These are phyloP conservation scores for Aldabrachelys gigantea DNA, from an alignment of 2,113 vertebrate genomes.

Conservation along the genomic window DNA sequence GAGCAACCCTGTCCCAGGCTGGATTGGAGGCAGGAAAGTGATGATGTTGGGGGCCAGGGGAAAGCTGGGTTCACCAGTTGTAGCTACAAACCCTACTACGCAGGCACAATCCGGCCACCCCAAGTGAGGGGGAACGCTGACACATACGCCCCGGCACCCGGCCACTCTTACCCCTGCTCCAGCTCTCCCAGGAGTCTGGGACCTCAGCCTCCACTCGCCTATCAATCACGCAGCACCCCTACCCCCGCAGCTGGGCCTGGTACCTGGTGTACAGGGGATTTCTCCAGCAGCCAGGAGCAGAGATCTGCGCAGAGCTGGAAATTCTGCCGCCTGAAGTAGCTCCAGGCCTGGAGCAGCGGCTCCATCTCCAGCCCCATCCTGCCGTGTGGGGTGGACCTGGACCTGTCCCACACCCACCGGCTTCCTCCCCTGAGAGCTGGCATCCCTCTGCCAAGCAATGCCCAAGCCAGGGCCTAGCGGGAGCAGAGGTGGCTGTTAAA, in stretches of 20 bases:
- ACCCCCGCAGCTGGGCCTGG: neutral
- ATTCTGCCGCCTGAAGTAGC: conserved; percentile 91
- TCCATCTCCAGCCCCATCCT: conserved; percentile 86
- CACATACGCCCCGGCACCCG: neutral
- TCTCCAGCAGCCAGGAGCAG: conserved; percentile 90
- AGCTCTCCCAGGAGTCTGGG: neutral
- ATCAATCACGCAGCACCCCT: neutral
- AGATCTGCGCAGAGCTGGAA: conserved; percentile 90
- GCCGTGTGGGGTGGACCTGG: neutral
- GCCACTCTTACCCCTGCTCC: neutral
- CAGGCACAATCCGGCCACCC: neutral
- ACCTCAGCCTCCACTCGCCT: neutral
- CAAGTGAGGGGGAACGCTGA: too few relatives aligned
- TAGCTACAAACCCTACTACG: neutral
- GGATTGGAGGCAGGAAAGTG: too few relatives aligned
- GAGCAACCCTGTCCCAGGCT: neutral
- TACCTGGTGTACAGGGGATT: conserved; percentile 91
- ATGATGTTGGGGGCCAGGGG: too few relatives aligned
- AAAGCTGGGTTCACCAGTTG: neutral
- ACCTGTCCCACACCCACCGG: too few relatives aligned
- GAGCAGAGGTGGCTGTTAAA: neutral
- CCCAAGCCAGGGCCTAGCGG: neutral
- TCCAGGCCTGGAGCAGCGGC: conserved; percentile 91
- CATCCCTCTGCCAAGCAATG: neutral
- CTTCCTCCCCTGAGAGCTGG: too few relatives aligned